Evolutionary conservation across 2,113 vertebrate genomes (phyloP), one percentile per base, ranked within the genome.

Genomic region (Camelus dromedarius): DNA sequence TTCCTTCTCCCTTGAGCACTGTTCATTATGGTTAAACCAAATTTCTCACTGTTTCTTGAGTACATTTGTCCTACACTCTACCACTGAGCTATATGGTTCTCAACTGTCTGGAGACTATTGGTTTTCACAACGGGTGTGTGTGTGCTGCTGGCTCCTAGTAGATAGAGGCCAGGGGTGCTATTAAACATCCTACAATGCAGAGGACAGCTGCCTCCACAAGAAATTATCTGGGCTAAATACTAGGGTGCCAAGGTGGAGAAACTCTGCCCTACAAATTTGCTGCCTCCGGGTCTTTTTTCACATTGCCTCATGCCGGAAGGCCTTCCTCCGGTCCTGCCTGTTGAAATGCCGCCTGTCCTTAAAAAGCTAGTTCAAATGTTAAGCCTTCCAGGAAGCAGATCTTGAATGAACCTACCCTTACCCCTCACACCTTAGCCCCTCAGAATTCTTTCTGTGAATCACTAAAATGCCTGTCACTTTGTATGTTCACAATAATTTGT

Each of bases 141-240:
- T 35, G 35, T 8, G 14, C 32, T 50, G 0, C n/a, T 30, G 16
- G 15, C 26, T 24, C 42, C 48, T 22, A 14, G 35, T 9, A 12
- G n/a, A 18, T 8, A 11, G 76, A 93, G 46, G 60, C 35, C 26
- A 28, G 75, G 20, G 67, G 3, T 28, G 46, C 46, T n/a, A 30
- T 5, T 28, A 10, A 42, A 28, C 9, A 1, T 50, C 70, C 42
- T 1, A 0, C 8, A 12, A 0, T 3, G 30, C 70, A 8, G n/a
- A 73, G 52, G 52, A 52, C 22, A 28, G 62, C 5, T 16, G 4
- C 46, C 35, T 19, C 16, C 10, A 18, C 52, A 20, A 8, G 72
- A 38, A 48, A 56, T 22, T 6, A 10, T 35, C 14, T 66, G 32
- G 3, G 24, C 83, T 42, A 19, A n/a, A 12, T 8, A 26, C 30